These are phyloP conservation scores for Trichomalopsis sarcophagae DNA, from an alignment of 1,140 invertebrate species.

Conservation along the genomic window DNA sequence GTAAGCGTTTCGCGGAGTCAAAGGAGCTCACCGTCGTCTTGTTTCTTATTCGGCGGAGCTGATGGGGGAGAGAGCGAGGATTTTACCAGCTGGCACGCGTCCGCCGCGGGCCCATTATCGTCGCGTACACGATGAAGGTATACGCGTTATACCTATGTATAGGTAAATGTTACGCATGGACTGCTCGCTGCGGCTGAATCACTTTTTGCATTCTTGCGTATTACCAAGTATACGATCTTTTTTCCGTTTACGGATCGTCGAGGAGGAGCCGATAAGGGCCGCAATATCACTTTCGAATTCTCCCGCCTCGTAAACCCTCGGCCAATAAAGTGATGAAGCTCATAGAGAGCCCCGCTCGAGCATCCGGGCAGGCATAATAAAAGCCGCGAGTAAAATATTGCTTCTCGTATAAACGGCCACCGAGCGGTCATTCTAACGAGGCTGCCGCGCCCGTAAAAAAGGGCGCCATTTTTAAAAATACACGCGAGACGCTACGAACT, in stretches of 20 bases:
- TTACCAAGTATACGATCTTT: no score
- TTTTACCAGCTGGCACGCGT: conserved; percentile 53
- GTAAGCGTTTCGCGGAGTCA: conserved; percentile 28
- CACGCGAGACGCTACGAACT: no score
- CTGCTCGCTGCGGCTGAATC: no score
- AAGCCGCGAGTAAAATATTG: background rate
- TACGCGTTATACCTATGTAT: background rate
- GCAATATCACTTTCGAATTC: background rate
- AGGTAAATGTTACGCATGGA: background rate
- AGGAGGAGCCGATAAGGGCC: no score
- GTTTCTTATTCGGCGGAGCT: background rate
- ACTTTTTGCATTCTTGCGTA: no score
- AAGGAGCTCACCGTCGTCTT: conserved; percentile 11
- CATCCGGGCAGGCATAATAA: background rate
- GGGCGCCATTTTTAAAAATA: conserved; percentile 30
- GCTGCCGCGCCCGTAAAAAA: background rate
- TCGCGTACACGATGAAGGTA: background rate
- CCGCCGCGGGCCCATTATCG: conserved; percentile 44
- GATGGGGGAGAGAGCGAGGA: background rate
- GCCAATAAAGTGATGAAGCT: background rate
- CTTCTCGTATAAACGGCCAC: background rate
- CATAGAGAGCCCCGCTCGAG: background rate
- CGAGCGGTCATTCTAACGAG: background rate
- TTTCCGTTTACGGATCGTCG: no score
- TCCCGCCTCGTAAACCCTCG: background rate